Evolutionary conservation across 2,888 invertebrate species (phyloP).

Genomic region (Argyra leucocephala): DNA sequence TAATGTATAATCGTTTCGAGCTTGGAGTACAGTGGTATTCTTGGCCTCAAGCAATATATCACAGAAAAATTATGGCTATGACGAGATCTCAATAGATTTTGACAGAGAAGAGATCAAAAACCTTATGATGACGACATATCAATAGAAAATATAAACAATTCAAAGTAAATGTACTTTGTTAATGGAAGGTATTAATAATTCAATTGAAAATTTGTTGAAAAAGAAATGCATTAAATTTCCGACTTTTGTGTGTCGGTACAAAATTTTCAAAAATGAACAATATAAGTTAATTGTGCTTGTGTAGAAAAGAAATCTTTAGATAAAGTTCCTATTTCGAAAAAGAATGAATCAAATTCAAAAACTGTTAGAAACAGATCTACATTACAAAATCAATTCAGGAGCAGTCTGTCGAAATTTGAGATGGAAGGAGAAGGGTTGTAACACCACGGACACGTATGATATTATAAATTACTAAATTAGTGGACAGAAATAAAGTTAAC

Average conservation of each 20-base stretch:
- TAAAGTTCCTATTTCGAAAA: conserved; percentile 18
- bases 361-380: no score
- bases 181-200: conserved; percentile 28
- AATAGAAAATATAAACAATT: conserved; percentile 53
- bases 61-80: conserved; percentile 32
- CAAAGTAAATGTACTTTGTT: conserved; percentile 49
- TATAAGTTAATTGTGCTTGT: conserved; percentile 36
- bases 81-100: conserved; percentile 34
- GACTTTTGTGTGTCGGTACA: conserved; percentile 41
- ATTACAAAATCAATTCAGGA: neutral
- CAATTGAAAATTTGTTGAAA: conserved; percentile 28
- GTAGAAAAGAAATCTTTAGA: conserved; percentile 7
- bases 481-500: conserved; percentile 33
- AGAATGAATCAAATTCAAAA: conserved; percentile 17
- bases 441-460: conserved; percentile 30
- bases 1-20: conserved; percentile 35
- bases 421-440: neutral
- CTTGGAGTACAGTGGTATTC: conserved; percentile 43
- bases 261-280: conserved; percentile 35
- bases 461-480: conserved; percentile 44
- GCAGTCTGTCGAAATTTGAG: neutral
- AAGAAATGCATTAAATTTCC: conserved; percentile 26
- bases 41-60: conserved; percentile 35
- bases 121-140: conserved; percentile 53
- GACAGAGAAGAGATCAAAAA: conserved; percentile 49